Evolutionary conservation across 1,140 invertebrate species (phyloP), one percentile per base, ranked within the genome.

Genomic region (Chironomus striatipennis): DNA sequence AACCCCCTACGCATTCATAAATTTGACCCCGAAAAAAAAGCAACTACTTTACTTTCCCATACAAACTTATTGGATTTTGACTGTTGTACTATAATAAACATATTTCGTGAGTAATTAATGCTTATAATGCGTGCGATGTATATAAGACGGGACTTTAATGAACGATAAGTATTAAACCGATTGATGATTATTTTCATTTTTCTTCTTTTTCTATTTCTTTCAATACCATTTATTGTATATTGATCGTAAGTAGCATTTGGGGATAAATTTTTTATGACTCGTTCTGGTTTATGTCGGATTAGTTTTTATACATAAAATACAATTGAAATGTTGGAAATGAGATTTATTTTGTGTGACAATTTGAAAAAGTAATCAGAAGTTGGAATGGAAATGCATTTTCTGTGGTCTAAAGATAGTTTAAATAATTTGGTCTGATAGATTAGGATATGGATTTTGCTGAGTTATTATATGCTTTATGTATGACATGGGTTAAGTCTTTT

Each of bases 81-180:
- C 24, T 34, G 24, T 34, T 57, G 47, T 57, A 47, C 43, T 9
- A 47, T 47, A 15, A 57, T 15, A 57, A 34, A 57, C 47, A 57
- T 15, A 57, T 57, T 57, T 57, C 47, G 47, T 57, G 47, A 57
- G 47, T 57, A 57, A 57, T 57, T 57, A 57, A 57, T 57, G 47
- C 10, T 15, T 57, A 5, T 57, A 57, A 57, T 57, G 47, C 47
- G 9, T 57, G 47, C 12, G 12, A 34, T 34, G 24, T 34, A 34
- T 34, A 34, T 34, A 5, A 34, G 24, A 34, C 24, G 24, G 24
- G 24, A 34, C 24, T 34, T 34, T 34, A 34, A 34, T 34, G 24
- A 34, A n/a, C 47, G n/a, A n/a, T 57, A 57, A n/a, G 47, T n/a
- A 12, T 57, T 57, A 57, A 57, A 15, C 47, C 47, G 12, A 57